phyloP scores from a whole-genome alignment of 1,140 invertebrate genomes.

The Linepithema humile region DNA sequence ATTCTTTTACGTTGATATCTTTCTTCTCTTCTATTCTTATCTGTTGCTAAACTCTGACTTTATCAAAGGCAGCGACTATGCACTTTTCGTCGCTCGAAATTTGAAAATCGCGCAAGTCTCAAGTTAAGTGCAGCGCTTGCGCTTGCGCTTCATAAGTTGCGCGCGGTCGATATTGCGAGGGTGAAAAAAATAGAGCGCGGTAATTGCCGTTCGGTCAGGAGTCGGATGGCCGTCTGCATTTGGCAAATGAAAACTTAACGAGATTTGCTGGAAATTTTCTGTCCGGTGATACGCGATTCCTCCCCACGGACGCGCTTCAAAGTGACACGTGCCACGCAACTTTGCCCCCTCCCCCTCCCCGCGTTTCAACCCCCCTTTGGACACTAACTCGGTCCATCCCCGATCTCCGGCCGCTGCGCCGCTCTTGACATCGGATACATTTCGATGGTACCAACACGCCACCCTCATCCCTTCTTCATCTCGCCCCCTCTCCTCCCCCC shows the following conservation, averaged over 20 bases:
- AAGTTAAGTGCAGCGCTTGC: constrained; percentile 31
- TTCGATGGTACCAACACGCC: constrained; percentile 73
- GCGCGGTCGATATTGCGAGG: constrained; percentile 26
- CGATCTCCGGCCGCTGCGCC: constrained; percentile 1
- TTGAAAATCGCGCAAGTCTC: not conserved
- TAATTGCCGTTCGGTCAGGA: constrained; percentile 56
- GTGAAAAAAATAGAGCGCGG: constrained; percentile 23
- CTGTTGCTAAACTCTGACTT: not conserved
- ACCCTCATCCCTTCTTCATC: not conserved
- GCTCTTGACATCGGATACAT: constrained; percentile 77
- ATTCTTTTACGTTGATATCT: not conserved
- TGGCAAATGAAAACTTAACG: constrained; percentile 75
- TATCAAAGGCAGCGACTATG: not conserved
- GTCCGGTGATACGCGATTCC: constrained; percentile 30
- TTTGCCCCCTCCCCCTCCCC: not conserved
- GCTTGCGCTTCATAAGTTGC: not conserved
- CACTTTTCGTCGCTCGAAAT: not conserved
- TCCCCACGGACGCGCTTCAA: constrained; percentile 75
- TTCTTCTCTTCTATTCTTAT: not conserved
- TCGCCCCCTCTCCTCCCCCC: constrained; percentile 26
- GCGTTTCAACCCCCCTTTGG: not conserved
- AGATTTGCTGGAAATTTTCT: constrained; percentile 72
- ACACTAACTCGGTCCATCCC: not conserved
- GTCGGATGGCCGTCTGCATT: constrained; percentile 60
- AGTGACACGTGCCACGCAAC: constrained; percentile 77